These are phyloP conservation scores for Eufriesea mexicana DNA, from an alignment of 1,140 invertebrate genomes.

Conservation along the genomic window DNA sequence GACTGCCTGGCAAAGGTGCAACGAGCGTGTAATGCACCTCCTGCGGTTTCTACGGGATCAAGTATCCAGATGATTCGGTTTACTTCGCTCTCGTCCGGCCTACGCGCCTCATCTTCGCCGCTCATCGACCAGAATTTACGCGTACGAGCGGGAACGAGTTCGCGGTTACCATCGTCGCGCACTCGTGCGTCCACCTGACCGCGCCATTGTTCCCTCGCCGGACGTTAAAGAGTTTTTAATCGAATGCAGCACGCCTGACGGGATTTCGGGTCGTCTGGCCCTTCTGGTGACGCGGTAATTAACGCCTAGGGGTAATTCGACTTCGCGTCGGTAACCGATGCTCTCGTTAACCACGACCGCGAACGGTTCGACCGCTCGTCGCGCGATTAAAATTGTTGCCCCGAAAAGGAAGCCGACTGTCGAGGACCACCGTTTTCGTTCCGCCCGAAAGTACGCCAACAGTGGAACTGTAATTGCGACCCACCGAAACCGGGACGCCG, in stretches of 20 bases:
- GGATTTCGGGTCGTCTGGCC: no score
- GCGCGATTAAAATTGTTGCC: background rate
- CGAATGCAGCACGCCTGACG: background rate
- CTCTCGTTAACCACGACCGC: background rate
- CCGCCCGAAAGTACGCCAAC: background rate
- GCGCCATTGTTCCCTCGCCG: no score
- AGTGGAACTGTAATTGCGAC: background rate
- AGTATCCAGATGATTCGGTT: conserved; percentile 67
- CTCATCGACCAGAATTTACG: background rate
- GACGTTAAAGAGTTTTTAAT: background rate
- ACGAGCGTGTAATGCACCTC: conserved; percentile 63
- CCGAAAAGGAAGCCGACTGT: background rate
- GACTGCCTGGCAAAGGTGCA: conserved; percentile 55
- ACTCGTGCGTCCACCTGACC: background rate
- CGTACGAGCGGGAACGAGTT: background rate
- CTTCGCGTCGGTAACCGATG: background rate
- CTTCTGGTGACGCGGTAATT: background rate
- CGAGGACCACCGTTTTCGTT: background rate
- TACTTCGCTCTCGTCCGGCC: conserved; percentile 37
- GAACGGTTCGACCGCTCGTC: background rate
- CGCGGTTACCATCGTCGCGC: background rate
- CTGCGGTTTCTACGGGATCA: conserved; percentile 59
- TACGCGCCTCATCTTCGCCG: conserved; percentile 12
- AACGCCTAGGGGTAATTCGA: background rate
- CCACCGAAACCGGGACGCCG: background rate